Evolutionary conservation across 2,888 invertebrate species (phyloP).

Genomic region (Oxyscelio sp.): DNA sequence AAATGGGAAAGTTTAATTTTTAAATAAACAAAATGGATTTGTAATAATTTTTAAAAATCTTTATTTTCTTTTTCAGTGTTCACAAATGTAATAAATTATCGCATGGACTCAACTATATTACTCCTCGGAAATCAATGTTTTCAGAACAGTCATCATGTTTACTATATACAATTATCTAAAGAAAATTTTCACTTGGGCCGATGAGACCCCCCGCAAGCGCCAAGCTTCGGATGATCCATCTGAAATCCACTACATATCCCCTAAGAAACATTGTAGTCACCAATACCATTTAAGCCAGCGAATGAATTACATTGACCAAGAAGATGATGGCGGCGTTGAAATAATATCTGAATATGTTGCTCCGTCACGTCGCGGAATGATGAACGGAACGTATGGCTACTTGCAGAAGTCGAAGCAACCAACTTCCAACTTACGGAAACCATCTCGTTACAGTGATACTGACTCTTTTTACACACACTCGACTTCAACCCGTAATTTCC

Average conservation of each 20-base stretch:
- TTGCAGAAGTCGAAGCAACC: conserved; percentile 18
- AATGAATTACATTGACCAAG: conserved; percentile 68
- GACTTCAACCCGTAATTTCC: conserved; percentile 28
- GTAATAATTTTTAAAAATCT: no score
- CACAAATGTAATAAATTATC: no score
- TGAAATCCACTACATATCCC: conserved; percentile 70
- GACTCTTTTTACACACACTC: conserved; percentile 29
- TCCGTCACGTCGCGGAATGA: conserved; percentile 66
- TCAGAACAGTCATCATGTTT: no score
- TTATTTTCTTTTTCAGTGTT: no score
- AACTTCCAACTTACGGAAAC: background rate
- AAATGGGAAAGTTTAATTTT: no score
- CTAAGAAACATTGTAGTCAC: conserved; percentile 76
- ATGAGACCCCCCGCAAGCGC: conserved; percentile 82
- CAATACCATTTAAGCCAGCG: background rate
- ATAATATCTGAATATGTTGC: conserved; percentile 73
- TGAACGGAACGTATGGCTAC: conserved; percentile 44
- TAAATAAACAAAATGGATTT: no score
- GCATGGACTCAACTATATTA: no score
- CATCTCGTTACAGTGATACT: background rate
- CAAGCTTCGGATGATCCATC: conserved; percentile 72
- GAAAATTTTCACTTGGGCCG: conserved; percentile 82
- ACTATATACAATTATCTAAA: no score
- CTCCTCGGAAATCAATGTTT: no score
- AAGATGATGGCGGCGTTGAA: conserved; percentile 78